Percentiles rank a stretch among this genome's conserved stretches.
Evolutionary conservation across 2,797 vertebrate genomes (phyloP).

Genomic region (Anguilla obscura): DNA sequence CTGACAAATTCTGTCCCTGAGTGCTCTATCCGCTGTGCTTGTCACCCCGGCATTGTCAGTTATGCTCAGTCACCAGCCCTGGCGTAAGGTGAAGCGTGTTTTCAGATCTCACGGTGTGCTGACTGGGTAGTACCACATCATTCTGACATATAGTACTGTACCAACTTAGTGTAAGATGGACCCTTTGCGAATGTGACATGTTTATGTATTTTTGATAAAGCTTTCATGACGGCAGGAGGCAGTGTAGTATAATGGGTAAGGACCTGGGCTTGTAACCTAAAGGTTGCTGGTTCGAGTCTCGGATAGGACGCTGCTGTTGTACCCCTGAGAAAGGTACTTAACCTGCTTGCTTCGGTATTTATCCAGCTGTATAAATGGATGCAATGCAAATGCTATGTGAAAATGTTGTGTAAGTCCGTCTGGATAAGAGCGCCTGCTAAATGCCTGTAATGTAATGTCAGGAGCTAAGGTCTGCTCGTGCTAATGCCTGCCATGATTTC

Average conservation of each 20-base stretch:
- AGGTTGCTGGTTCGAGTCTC: no score
- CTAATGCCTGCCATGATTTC: neutral
- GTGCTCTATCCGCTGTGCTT: neutral
- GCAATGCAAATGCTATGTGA: no score
- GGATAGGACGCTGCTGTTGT: no score
- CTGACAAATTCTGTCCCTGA: conserved; percentile 28
- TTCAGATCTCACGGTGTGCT: conserved; percentile 3
- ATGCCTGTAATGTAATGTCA: no score
- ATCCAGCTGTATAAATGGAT: no score
- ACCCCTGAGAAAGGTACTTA: no score
- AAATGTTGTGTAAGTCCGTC: no score
- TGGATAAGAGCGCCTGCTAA: no score
- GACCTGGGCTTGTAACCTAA: no score
- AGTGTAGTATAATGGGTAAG: no score
- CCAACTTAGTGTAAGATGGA: neutral
- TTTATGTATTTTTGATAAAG: neutral
- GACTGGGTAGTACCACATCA: neutral
- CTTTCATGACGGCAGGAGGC: neutral
- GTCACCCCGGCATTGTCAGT: conserved; percentile 22
- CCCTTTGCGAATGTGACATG: neutral
- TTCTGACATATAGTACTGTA: neutral
- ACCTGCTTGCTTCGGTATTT: no score
- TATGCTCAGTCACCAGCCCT: conserved; percentile 21
- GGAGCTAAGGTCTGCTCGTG: neutral
- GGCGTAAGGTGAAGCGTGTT: conserved; percentile 22